Conservation (phyloP, 2,113 vertebrate species). For the Onychorhynchus coronatus region DNA sequence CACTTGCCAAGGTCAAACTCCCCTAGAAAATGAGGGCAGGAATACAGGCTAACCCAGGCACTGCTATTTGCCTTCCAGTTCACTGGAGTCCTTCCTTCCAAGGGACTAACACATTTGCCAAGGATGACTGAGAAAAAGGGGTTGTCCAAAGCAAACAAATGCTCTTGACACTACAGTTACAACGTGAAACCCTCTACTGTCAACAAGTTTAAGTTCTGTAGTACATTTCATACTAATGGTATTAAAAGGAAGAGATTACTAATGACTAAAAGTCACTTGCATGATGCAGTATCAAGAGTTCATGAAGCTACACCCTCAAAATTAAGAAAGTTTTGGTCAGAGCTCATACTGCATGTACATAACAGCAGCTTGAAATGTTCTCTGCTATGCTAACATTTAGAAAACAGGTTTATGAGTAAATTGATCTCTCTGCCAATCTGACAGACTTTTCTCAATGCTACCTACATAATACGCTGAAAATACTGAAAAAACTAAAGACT, state of each 20-base stretch:
- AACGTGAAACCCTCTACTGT: background rate
- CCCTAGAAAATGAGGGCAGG: background rate
- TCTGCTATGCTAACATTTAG: background rate
- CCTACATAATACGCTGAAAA: background rate
- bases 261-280: background rate
- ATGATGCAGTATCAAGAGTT: background rate
- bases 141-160: background rate
- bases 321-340: background rate
- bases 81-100: background rate
- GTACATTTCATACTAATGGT: background rate
- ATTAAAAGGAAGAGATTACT: background rate
- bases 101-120: background rate
- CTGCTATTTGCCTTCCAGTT: background rate
- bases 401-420: background rate
- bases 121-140: background rate
- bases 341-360: fast-evolving
- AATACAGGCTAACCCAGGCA: background rate
- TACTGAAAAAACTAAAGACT: fast-evolving
- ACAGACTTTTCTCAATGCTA: background rate
- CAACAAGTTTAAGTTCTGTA: background rate
- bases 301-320: background rate
- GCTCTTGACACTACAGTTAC: background rate
- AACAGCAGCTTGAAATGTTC: fast-evolving
- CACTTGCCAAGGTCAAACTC: background rate
- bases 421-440: fast-evolving